phyloP scores from a whole-genome alignment of 2,888 invertebrate genomes.

The Drosophila vallismaia region DNA sequence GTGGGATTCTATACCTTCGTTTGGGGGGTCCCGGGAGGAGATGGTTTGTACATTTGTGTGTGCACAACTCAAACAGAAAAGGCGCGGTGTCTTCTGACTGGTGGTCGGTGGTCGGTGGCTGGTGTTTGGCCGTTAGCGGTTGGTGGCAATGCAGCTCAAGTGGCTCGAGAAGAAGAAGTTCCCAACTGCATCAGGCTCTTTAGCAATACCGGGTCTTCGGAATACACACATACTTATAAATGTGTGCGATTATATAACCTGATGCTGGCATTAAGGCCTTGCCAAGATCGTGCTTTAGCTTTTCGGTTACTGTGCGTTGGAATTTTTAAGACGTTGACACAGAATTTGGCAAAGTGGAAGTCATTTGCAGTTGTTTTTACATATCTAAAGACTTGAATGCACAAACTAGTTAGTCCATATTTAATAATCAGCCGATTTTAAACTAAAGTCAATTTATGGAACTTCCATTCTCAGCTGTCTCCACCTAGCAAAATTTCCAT shows the following conservation, averaged over 20 bases:
- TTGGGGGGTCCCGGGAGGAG: background rate
- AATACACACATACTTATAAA: constrained; percentile 19
- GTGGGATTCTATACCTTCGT: constrained; percentile 53
- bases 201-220: constrained; percentile 54
- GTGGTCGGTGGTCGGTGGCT: background rate
- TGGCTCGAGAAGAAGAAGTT: constrained; percentile 59
- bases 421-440: background rate
- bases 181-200: constrained; percentile 53
- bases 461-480: background rate
- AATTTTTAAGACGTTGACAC: constrained; percentile 39
- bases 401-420: background rate
- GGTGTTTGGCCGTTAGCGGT: background rate
- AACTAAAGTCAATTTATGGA: background rate
- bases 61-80: constrained; percentile 59
- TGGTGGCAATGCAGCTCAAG: constrained; percentile 30
- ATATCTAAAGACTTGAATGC: background rate
- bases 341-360: constrained; percentile 27
- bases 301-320: constrained; percentile 25
- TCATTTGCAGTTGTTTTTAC: background rate
- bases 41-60: constrained; percentile 33
- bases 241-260: constrained; percentile 64
- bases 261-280: constrained; percentile 54
- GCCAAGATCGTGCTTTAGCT: constrained; percentile 38
- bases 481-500: constrained; percentile 32
- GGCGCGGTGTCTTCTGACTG: constrained; percentile 46